Evolutionary conservation across 1,140 invertebrate genomes (phyloP), one percentile per base, ranked within the genome.

Genomic region (Calycopis cecrops): DNA sequence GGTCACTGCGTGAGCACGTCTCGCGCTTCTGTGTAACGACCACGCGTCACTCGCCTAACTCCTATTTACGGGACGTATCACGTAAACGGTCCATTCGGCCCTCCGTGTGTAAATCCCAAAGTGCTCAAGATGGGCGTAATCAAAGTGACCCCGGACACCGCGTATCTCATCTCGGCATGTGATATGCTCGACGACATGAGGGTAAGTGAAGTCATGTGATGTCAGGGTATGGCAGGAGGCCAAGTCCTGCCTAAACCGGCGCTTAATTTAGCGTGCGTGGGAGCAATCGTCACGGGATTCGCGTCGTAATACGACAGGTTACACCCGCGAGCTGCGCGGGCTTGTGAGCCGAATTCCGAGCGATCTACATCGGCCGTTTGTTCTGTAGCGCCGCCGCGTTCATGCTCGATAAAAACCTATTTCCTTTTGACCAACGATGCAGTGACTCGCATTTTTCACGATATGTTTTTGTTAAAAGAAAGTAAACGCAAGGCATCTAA

Each of bases 181-280:
- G 83, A 86, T 61, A 73, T 83, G 78, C 79, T 86, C 72, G 83
- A 86, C 64, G 83, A 86, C 54, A 80, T 86, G 79, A 83, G 78
- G 83, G 81, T 86, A 76, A 83, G 73, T 49, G 57, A 17, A 58
- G 64, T 80, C 77, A 80, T 77, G 75, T 79, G 73, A 75, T 68
- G 48, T 55, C 63, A 61, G 55, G 54, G 49, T 40, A 67, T 79
- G 73, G 76, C 76, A 65, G 28, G 40, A 37, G 59, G 69, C 76
- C 76, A 75, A 77, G 37, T 42, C 51, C 62, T 62, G 65, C 65
- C 65, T 73, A 77, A 78, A 69, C 59, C 59, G 57, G 50, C 58
- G 60, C 59, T 71, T 66, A 62, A 69, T 66, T 72, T 71, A 67
- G 60, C 60, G 52, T 62, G 67, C 69, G 75, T 71, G 63, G 73